phyloP scores from a whole-genome alignment of 2,888 invertebrate species.

The Hyles lineata region DNA sequence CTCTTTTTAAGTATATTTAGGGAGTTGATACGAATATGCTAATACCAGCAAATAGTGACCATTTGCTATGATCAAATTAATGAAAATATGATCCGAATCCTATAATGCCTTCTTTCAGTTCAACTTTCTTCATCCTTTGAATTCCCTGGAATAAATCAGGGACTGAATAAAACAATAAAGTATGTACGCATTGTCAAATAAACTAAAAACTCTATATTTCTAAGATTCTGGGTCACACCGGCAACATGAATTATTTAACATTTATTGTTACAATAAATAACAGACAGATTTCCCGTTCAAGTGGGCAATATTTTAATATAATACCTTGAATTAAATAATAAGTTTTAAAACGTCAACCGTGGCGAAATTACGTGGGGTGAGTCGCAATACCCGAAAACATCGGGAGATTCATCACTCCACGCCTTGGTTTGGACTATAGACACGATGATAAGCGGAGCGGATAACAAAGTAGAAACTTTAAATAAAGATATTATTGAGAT shows the following conservation, averaged over 20 bases:
- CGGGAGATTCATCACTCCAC: conserved; percentile 35
- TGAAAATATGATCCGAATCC: no score
- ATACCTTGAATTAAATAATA: conserved; percentile 25
- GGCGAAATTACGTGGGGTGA: conserved; percentile 9
- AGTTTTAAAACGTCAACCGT: conserved; percentile 27
- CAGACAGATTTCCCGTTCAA: background rate
- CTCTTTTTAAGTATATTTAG: background rate
- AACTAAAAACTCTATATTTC: background rate
- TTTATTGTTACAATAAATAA: conserved; percentile 8
- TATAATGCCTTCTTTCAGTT: no score
- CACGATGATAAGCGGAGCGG: background rate
- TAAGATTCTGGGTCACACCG: background rate
- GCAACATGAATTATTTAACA: background rate
- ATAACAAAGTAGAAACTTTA: background rate
- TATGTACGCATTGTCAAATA: background rate
- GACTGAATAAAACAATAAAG: no score
- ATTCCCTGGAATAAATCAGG: no score
- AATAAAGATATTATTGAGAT: no score
- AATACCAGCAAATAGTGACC: no score
- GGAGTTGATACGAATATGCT: background rate
- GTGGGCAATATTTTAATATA: conserved; percentile 24
- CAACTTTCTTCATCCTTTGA: no score
- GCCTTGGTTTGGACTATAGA: background rate
- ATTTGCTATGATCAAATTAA: no score
- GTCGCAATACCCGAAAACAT: conserved; percentile 35